Conservation (phyloP, 2,797 vertebrate species). For the Echeneis naucrates region DNA sequence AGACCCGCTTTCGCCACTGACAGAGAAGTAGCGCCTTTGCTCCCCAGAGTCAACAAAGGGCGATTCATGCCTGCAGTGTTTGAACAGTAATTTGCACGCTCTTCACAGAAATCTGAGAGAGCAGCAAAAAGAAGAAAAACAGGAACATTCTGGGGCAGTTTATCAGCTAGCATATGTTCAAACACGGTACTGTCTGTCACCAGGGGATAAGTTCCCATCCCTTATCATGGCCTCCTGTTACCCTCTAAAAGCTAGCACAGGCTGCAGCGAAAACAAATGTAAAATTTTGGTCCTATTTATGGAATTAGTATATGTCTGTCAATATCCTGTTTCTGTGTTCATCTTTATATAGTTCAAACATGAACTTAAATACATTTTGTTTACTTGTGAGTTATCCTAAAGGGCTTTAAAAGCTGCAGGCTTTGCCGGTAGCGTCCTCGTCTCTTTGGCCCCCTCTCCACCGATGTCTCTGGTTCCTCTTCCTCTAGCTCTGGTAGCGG, state of each 20-base stretch:
- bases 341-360: conserved; percentile 14
- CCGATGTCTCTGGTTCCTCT: conserved; percentile 64
- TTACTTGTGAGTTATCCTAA: conserved; percentile 88
- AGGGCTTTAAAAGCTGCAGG: conserved; percentile 87
- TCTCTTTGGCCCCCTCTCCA: conserved; percentile 64
- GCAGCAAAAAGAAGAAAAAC: conserved; percentile 61
- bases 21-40: conserved; percentile 58
- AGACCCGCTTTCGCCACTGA: conserved; percentile 41
- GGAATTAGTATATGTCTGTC: conserved; percentile 16
- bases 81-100: conserved; percentile 82
- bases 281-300: background rate
- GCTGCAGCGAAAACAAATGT: conserved; percentile 35
- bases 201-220: conserved; percentile 65
- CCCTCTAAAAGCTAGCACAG: conserved; percentile 28
- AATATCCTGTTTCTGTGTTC: background rate
- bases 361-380: conserved; percentile 23
- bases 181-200: conserved; percentile 61
- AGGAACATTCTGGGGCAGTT: conserved; percentile 53
- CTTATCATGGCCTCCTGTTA: conserved; percentile 71
- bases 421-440: conserved; percentile 83
- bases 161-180: conserved; percentile 73
- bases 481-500: conserved; percentile 72
- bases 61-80: conserved; percentile 76
- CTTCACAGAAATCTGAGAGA: conserved; percentile 79
- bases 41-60: conserved; percentile 52